These are phyloP conservation scores for Steromphala cineraria DNA, from an alignment of 2,888 invertebrate genomes.

Conservation along the genomic window DNA sequence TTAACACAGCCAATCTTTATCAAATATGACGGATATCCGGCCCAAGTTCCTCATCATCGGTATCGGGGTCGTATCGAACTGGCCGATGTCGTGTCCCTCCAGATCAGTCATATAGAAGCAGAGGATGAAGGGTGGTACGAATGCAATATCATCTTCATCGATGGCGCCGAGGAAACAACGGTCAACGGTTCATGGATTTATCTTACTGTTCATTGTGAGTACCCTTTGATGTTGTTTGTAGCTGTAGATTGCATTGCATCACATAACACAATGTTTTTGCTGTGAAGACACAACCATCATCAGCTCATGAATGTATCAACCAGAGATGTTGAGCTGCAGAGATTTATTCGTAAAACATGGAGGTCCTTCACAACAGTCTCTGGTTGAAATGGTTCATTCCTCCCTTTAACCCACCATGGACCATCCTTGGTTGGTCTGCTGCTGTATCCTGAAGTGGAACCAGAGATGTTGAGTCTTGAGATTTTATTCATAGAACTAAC, in stretches of 20 bases:
- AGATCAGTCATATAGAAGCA: conserved; percentile 88
- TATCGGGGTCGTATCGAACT: conserved; percentile 71
- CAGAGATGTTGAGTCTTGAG: too few relatives aligned
- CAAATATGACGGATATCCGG: conserved; percentile 98
- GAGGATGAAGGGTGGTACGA: conserved; percentile 98
- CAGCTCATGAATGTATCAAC: too few relatives aligned
- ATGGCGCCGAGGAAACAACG: conserved; percentile 89
- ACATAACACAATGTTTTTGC: background rate
- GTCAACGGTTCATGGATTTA: conserved; percentile 97
- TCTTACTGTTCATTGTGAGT: conserved; percentile 93
- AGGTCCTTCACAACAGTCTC: too few relatives aligned
- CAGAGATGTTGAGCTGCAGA: too few relatives aligned
- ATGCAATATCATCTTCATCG: conserved; percentile 95
- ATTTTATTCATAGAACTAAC: too few relatives aligned
- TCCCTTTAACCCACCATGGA: too few relatives aligned
- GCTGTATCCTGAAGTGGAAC: too few relatives aligned
- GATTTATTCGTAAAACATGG: too few relatives aligned
- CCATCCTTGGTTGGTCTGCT: too few relatives aligned
- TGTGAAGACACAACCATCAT: background rate
- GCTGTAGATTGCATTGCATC: background rate
- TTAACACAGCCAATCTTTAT: conserved; percentile 97
- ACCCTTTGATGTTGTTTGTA: background rate
- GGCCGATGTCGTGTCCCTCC: conserved; percentile 80
- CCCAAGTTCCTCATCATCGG: conserved; percentile 91
- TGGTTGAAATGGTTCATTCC: too few relatives aligned